Base-by-base conservation (phyloP, 2,113 vertebrate genomes). In the Microcebus lehilahytsara region DNA sequence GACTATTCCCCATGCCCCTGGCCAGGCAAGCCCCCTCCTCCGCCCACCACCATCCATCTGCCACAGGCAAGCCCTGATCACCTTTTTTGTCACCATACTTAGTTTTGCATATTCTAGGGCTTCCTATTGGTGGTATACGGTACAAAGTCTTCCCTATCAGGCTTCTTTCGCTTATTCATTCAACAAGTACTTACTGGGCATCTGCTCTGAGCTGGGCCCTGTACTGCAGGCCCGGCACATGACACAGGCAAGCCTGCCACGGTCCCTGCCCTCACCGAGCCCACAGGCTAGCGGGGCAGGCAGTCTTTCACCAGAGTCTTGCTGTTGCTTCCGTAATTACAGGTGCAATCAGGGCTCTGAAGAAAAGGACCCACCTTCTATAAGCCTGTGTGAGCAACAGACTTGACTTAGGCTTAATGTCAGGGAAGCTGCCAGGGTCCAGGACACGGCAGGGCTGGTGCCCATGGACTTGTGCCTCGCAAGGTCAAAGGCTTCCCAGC, bases 21-120 rank as follows among this genome's bases (percentile, higher is more conserved):
- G 32, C 49, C 49, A 25, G 2, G 14, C 40, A 3, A 16, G 32
- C 6, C 62, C 49, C 1, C 6, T 17, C n/a, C 34, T 62, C 20
- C 10, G 3, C 3, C 37, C 53, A 9, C 23, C 13, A 12, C 49
- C 7, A 0, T 16, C 60, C 16, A 1, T 12, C 42, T 17, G 14
- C 46, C 71, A n/a, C 25, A 12, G 27, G n/a, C 20, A 51, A 2
- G 23, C 32, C 5, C 13, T 22, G 9, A 13, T 49, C 25, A 2
- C 32, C 46, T 19, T 16, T 53, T 40, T 37, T 0, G 19, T 62
- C 12, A 2, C 34, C 27, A 1, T 8, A 40, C 9, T 34, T 72
- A 1, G 3, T 22, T 42, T 13, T 81, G 27, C 30, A 19, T 46
- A 2, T 81, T 14, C 37, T 8, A 19, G 66, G 56, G 49, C 40